phyloP scores from a whole-genome alignment of 2,797 vertebrate genomes.

The Vespertilio murinus region DNA sequence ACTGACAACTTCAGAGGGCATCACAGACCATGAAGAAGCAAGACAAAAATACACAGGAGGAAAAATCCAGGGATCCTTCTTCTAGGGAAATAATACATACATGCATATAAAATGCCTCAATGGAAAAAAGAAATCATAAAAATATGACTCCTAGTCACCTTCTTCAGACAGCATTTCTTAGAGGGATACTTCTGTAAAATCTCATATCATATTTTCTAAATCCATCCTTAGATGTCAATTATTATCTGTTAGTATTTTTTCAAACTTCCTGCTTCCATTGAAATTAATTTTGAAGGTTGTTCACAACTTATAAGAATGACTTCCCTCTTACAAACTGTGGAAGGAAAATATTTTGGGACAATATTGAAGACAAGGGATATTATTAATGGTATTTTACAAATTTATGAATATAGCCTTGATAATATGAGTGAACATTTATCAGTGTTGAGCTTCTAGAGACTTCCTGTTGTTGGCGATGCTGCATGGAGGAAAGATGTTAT shows the following conservation, averaged over 20 bases:
- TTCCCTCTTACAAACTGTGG: slow-evolving; percentile 27
- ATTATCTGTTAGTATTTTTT: slow-evolving; percentile 50
- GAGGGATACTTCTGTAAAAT: neutral
- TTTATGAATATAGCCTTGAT: slow-evolving; percentile 40
- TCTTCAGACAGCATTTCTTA: neutral
- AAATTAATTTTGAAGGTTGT: slow-evolving; percentile 70
- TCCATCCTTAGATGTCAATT: slow-evolving; percentile 19
- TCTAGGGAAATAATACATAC: neutral
- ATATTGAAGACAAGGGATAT: slow-evolving; percentile 51
- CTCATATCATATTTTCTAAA: slow-evolving; percentile 41
- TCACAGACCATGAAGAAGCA: neutral
- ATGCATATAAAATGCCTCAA: neutral
- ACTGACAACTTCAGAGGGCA: neutral
- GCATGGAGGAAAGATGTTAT: slow-evolving; percentile 36
- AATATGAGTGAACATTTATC: neutral
- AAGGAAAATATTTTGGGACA: slow-evolving; percentile 51
- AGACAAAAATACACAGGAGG: neutral
- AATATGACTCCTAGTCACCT: neutral
- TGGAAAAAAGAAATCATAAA: neutral
- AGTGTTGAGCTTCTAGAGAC: neutral
- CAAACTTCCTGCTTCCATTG: neutral
- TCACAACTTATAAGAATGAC: slow-evolving; percentile 63
- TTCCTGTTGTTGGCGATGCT: slow-evolving; percentile 24
- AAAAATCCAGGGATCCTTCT: neutral
- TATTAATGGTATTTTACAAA: slow-evolving; percentile 58